Evolutionary conservation across 2,888 invertebrate genomes (phyloP).

Genomic region (Eristalinus sepulchralis): DNA sequence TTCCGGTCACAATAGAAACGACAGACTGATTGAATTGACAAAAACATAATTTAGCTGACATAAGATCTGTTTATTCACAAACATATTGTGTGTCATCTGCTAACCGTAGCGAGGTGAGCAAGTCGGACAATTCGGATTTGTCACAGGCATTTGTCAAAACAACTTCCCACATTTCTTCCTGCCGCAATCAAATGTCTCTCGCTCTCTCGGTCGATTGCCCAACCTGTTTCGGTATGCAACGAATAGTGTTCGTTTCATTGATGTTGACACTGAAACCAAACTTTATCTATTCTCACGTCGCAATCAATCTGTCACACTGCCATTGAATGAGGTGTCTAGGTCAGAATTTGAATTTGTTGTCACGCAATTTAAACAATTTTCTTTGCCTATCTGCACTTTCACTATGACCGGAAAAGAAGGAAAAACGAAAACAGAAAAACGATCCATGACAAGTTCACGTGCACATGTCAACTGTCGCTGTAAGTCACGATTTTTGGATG

Average conservation of each 20-base stretch:
- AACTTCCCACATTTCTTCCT: background rate
- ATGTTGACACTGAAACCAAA: background rate
- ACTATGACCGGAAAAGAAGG: background rate
- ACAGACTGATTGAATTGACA: background rate
- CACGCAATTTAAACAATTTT: slow-evolving; percentile 25
- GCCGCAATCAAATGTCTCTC: background rate
- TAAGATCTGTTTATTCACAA: background rate
- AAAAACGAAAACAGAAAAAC: background rate
- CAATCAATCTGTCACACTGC: slow-evolving; percentile 12
- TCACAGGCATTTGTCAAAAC: background rate
- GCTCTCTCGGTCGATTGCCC: background rate
- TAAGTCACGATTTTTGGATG: slow-evolving; percentile 18
- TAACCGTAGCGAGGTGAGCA: background rate
- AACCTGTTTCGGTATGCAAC: slow-evolving; percentile 11
- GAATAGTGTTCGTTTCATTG: background rate
- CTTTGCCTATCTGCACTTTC: slow-evolving; percentile 15
- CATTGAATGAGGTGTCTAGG: slow-evolving; percentile 37
- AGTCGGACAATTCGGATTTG: background rate
- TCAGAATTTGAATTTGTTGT: slow-evolving; percentile 40
- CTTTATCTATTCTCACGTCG: slow-evolving; percentile 9
- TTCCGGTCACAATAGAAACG: background rate
- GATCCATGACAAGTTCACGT: slow-evolving; percentile 3
- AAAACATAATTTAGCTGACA: background rate
- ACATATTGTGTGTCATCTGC: background rate
- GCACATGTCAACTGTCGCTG: slow-evolving; percentile 12